Conservation (phyloP, 2,888 invertebrate genomes). For the Aphidoletes aphidimyza region DNA sequence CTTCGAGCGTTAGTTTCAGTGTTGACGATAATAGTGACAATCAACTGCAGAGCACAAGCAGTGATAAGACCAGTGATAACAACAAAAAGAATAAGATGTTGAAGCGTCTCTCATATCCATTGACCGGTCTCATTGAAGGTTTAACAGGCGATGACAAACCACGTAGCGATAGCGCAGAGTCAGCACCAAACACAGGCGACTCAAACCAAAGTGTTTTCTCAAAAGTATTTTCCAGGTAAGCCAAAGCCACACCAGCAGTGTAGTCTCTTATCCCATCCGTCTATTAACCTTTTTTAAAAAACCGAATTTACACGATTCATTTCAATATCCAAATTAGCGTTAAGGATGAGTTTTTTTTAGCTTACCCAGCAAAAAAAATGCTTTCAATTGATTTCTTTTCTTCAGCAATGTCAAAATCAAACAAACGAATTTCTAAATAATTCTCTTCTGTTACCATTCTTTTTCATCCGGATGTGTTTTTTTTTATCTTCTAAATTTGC, state of each 20-base stretch:
- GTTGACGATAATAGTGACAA: constrained; percentile 70
- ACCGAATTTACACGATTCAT: no score
- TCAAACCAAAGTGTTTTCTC: constrained; percentile 82
- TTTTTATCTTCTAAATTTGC: no score
- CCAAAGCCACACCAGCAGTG: constrained; percentile 27
- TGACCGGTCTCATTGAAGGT: constrained; percentile 88
- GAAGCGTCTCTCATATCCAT: constrained; percentile 89
- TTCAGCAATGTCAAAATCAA: not conserved
- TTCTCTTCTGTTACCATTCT: constrained; percentile 8
- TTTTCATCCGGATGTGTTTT: not conserved
- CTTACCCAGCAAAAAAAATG: not conserved
- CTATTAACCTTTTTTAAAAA: no score
- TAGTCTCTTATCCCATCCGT: no score
- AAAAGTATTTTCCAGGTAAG: constrained; percentile 90
- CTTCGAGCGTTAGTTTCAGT: constrained; percentile 78
- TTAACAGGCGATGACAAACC: constrained; percentile 77
- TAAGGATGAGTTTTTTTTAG: not conserved
- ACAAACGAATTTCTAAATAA: constrained; percentile 13
- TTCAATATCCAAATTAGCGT: not conserved
- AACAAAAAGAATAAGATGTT: constrained; percentile 83
- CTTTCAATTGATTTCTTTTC: not conserved
- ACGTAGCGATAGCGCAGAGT: constrained; percentile 61
- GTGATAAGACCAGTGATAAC: constrained; percentile 66
- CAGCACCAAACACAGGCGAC: constrained; percentile 68
- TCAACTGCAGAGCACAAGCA: constrained; percentile 55